Conservation (phyloP, 2,888 invertebrate species). For the Mimachlamys varia region DNA sequence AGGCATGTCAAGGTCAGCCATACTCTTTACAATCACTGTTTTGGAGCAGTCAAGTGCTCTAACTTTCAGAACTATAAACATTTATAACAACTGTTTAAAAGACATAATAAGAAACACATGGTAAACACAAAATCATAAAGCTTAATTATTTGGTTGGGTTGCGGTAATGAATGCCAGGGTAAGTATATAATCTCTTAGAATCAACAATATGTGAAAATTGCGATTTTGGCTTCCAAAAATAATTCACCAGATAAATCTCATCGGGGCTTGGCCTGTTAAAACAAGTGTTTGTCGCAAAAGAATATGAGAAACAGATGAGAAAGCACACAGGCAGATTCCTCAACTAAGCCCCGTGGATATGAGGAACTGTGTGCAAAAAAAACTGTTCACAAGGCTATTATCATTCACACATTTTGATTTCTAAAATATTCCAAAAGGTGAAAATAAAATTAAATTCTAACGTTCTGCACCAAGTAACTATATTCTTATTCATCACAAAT, state of each 20-base stretch:
- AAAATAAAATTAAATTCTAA: not conserved
- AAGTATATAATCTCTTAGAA: constrained; percentile 7
- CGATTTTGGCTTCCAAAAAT: not conserved
- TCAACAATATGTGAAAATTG: constrained; percentile 18
- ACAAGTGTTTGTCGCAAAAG: not conserved
- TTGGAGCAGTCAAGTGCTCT: not conserved
- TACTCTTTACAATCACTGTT: not conserved
- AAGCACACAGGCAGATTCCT: not conserved
- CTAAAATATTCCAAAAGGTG: not conserved
- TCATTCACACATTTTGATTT: not conserved
- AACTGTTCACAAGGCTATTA: not conserved
- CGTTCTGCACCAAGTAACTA: not conserved
- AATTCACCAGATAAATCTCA: not conserved
- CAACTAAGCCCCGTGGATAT: not conserved
- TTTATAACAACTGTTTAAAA: constrained; percentile 23
- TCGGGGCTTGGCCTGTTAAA: not conserved
- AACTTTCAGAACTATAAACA: not conserved
- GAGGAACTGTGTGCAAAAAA: not conserved
- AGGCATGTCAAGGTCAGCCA: not conserved
- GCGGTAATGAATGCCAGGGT: not conserved
- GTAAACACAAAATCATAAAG: not conserved
- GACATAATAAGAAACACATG: constrained; percentile 1
- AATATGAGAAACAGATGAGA: not conserved
- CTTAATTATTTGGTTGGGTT: not conserved
- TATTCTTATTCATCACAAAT: constrained; percentile 1